Evolutionary conservation across 2,888 invertebrate species (phyloP).

Genomic region (Incurvaria masculella): DNA sequence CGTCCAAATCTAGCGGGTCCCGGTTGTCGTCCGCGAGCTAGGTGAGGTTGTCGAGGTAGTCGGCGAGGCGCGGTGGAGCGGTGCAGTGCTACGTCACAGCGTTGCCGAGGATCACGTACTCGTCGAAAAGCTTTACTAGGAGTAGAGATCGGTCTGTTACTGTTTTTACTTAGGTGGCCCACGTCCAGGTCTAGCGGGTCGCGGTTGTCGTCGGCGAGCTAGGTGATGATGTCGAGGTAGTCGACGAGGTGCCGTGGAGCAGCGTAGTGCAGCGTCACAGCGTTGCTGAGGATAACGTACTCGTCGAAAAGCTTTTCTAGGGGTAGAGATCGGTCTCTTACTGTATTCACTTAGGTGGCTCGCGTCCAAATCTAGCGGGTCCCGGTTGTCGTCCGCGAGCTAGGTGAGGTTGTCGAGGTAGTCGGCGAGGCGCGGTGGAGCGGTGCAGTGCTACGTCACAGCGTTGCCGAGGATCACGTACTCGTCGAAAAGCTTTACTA

Average conservation of each 20-base stretch:
- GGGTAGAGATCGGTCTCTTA: too few species aligned
- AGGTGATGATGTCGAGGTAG: constrained; percentile 84
- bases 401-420: constrained; percentile 87
- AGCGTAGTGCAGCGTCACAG: constrained; percentile 85
- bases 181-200: constrained; percentile 64
- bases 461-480: constrained; percentile 91
- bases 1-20: constrained; percentile 63
- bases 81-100: constrained; percentile 88
- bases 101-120: constrained; percentile 88
- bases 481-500: constrained; percentile 88
- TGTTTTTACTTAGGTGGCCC: too few species aligned
- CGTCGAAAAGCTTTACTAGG: constrained; percentile 89
- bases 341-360: too few species aligned
- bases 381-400: constrained; percentile 79
- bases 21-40: constrained; percentile 84
- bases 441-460: constrained; percentile 85
- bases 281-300: constrained; percentile 88
- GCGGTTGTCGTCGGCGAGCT: constrained; percentile 81
- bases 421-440: constrained; percentile 84
- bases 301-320: constrained; percentile 90
- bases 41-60: constrained; percentile 83
- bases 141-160: too few species aligned
- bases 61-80: constrained; percentile 84
- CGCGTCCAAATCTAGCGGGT: constrained; percentile 60
- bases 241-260: constrained; percentile 87